These are phyloP conservation scores for Zaprionus inermis DNA, from an alignment of 1,140 invertebrate genomes.

Conservation along the genomic window DNA sequence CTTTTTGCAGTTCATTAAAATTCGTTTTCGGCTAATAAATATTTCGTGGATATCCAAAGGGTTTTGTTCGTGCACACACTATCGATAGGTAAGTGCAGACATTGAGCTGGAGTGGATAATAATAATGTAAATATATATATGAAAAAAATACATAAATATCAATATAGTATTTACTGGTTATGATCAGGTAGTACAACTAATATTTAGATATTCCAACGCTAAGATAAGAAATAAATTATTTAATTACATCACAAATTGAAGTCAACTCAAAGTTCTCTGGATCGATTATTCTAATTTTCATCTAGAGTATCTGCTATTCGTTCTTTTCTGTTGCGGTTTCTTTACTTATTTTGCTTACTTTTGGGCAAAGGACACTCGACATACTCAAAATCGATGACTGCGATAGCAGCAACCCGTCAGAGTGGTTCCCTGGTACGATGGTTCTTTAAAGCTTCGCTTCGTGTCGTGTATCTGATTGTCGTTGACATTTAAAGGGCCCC, in stretches of 20 bases:
- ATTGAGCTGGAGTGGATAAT: background rate
- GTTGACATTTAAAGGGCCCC: slow-evolving; percentile 47
- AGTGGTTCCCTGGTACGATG: slow-evolving; percentile 5
- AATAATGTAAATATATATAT: background rate
- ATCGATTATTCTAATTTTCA: background rate
- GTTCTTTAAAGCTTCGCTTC: slow-evolving; percentile 58
- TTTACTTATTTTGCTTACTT: background rate
- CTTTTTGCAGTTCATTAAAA: slow-evolving; percentile 72
- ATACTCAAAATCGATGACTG: slow-evolving; percentile 78
- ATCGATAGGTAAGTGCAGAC: background rate
- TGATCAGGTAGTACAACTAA: no score
- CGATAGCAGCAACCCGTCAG: slow-evolving; percentile 66
- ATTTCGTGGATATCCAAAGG: slow-evolving; percentile 41
- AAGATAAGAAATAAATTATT: background rate
- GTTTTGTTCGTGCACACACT: slow-evolving; percentile 19
- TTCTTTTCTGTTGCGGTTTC: background rate
- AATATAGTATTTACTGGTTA: no score
- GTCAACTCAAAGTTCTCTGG: background rate
- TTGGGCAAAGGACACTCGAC: slow-evolving; percentile 61
- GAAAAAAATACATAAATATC: background rate
- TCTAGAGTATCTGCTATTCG: slow-evolving; percentile 22
- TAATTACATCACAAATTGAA: background rate
- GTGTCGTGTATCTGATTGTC: slow-evolving; percentile 73
- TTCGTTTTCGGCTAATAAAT: slow-evolving; percentile 78
- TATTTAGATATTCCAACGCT: background rate